Percentiles rank a stretch among this genome's conserved stretches.
phyloP scores from a whole-genome alignment of 2,113 vertebrate genomes.

The Cochlearius cochlearius region DNA sequence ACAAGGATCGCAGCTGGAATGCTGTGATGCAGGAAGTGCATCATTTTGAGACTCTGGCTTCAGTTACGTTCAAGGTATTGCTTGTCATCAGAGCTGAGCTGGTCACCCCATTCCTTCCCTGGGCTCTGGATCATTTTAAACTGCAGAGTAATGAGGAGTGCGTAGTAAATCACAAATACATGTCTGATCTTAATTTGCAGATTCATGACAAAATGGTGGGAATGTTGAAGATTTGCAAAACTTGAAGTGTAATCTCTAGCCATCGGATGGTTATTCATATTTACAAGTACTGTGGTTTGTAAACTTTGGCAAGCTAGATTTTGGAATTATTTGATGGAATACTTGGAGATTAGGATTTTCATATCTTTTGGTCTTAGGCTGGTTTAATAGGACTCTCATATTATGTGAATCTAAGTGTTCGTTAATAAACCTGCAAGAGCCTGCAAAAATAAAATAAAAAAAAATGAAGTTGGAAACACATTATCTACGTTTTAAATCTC shows the following conservation, averaged over 20 bases:
- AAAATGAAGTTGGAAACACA: background rate
- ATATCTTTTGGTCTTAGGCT: background rate
- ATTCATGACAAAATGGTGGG: background rate
- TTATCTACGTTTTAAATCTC: background rate
- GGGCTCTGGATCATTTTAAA: background rate
- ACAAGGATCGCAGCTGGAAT: background rate
- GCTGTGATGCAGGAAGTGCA: background rate
- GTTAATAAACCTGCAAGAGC: background rate
- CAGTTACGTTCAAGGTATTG: background rate
- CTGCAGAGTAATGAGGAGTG: background rate
- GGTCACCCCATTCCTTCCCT: background rate
- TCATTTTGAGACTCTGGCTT: background rate
- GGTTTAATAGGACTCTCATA: background rate
- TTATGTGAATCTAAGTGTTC: background rate
- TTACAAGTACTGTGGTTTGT: background rate
- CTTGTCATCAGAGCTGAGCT: background rate
- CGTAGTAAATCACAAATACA: background rate
- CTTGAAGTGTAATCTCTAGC: fast-evolving
- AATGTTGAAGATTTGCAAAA: background rate
- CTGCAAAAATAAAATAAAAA: background rate
- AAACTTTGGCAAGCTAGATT: background rate
- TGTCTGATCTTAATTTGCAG: background rate
- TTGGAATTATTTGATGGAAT: background rate
- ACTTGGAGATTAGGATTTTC: background rate
- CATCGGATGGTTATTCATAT: background rate